Conservation (phyloP, 2,888 invertebrate species). For the Sepioteuthis lessoniana region DNA sequence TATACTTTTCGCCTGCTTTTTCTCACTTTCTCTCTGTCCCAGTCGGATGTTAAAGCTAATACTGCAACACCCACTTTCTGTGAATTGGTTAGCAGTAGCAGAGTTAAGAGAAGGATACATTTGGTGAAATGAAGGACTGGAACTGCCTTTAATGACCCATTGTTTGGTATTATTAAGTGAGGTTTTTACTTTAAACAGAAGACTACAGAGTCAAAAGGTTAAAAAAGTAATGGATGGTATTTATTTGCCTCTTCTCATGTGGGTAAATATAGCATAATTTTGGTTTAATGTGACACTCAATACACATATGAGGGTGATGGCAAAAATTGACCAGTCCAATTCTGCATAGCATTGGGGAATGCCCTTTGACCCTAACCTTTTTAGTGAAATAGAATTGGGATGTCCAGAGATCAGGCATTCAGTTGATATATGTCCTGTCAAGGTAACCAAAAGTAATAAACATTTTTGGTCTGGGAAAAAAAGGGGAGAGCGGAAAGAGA, state of each 20-base stretch:
- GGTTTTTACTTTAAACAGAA: not conserved
- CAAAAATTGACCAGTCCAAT: not conserved
- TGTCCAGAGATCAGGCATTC: not conserved
- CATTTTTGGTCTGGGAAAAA: not conserved
- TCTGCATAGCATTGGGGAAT: not conserved
- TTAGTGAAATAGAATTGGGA: not conserved
- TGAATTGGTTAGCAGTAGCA: not conserved
- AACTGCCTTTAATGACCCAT: not conserved
- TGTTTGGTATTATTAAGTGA: not conserved
- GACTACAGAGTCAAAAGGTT: not conserved
- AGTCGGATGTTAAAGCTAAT: not conserved
- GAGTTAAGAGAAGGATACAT: not conserved
- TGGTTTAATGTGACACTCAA: not conserved
- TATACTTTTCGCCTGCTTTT: not conserved
- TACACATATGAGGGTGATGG: too few relatives aligned
- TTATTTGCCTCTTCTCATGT: not conserved
- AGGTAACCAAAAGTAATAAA: not conserved
- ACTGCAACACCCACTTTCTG: not conserved
- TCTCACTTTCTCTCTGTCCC: not conserved
- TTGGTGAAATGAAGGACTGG: not conserved
- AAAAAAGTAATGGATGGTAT: not conserved
- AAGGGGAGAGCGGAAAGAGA: too few relatives aligned
- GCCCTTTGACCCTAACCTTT: not conserved
- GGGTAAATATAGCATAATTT: not conserved
- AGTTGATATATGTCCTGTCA: not conserved